Base-by-base conservation (phyloP, 92 coral and sea anemone genomes). In the Pocillopora meandrina region DNA sequence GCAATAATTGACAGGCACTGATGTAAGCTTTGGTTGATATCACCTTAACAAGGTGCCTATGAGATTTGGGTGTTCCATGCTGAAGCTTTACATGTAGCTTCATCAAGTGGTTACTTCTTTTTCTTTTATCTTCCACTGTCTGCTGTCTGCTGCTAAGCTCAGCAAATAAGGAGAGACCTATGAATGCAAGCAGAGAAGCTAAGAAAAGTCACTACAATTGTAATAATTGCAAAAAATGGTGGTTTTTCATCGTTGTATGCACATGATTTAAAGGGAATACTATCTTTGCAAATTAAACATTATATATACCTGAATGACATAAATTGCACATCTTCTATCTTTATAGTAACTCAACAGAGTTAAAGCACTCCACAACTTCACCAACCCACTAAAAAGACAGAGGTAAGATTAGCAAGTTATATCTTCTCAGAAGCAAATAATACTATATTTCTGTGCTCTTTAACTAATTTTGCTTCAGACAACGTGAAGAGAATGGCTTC, bases 161-260 rank as follows among this genome's bases (percentile, higher is more conserved):
- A 81, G 85, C 71, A 81, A 58, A 70, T 71, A 59, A 58, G 85
- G 68, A 36, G 85, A 81, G 59, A 81, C 77, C 85, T 81, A 71
- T 0, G 63, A 56, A 81, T 49, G 47, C 66, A 75, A 64, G 16
- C 56, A 69, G 35, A 33, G 17, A 2, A 69, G 17, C 42, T 65
- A 16, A 31, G 35, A 68, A 26, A 3, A 31, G 8, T 26, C 15
- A 68, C 17, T 42, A 42, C 52, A 42, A 42, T 42, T 42, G 52
- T 42, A 7, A 42, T 42, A 42, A 42, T 42, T 42, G 52, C 52
- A 42, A 42, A 42, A 42, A 42, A 42, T 3, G 52, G 52, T 42
- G 52, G 52, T 42, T 42, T 42, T 3, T 42, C 52, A 42, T 42
- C 8, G 52, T 26, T 26, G 31, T 26, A 42, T 42, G 8, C 2